Percentiles rank a stretch among this genome's conserved stretches.
These are phyloP conservation scores for Lophochroa leadbeateri DNA, from an alignment of 2,113 vertebrate species.

Conservation along the genomic window DNA sequence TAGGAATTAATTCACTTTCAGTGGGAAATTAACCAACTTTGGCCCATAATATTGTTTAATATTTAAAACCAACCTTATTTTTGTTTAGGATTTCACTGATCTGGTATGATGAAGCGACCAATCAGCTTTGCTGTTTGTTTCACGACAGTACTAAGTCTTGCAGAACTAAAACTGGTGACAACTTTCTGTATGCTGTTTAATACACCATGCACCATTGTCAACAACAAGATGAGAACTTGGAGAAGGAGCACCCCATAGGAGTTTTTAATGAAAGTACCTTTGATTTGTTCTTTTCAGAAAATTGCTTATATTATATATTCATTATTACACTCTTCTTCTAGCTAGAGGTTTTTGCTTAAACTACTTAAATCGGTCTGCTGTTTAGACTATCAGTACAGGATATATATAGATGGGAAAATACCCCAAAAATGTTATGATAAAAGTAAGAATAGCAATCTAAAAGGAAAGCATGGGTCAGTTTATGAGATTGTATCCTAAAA, in stretches of 20 bases:
- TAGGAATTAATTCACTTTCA: background rate
- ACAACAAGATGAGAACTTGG: background rate
- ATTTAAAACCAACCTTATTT: background rate
- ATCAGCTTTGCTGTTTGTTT: background rate
- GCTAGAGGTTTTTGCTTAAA: background rate
- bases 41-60: background rate
- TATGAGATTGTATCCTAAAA: slow-evolving; percentile 5
- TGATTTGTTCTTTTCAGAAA: background rate
- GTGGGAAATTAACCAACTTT: background rate
- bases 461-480: background rate
- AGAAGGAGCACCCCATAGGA: background rate
- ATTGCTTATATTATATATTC: background rate
- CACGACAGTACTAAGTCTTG: background rate
- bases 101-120: background rate
- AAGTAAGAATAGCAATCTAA: slow-evolving; percentile 2
- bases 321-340: background rate
- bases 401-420: slow-evolving; percentile 39
- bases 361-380: background rate
- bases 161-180: background rate
- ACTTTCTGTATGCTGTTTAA: background rate
- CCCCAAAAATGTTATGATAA: background rate
- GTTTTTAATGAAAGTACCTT: background rate
- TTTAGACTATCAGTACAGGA: background rate
- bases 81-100: background rate
- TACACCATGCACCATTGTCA: background rate